Percentiles rank a stretch among this genome's conserved stretches.
These are phyloP conservation scores for Spodoptera litura DNA, from an alignment of 1,140 invertebrate genomes.

Conservation along the genomic window DNA sequence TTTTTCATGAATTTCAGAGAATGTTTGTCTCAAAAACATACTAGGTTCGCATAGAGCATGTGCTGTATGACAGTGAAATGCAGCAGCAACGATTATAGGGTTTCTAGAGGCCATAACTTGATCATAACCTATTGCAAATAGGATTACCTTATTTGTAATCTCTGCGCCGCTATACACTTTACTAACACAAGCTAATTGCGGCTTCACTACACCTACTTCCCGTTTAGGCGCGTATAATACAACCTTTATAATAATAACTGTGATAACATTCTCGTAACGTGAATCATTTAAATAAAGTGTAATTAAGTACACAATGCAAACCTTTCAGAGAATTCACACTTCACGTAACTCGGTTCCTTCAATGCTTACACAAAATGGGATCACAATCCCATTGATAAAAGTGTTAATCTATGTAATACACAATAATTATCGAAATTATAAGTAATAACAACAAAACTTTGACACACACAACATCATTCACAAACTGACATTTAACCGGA, in stretches of 20 bases:
- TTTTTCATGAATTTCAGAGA: constrained; percentile 2
- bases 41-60: neutral
- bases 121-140: constrained; percentile 53
- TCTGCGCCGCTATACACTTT: constrained; percentile 17
- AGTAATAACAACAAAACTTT: constrained; percentile 84
- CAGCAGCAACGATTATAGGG: constrained; percentile 44
- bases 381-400: constrained; percentile 71
- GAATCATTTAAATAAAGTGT: constrained; percentile 71
- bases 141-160: constrained; percentile 44
- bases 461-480: constrained; percentile 78
- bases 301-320: constrained; percentile 56
- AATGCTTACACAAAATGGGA: constrained; percentile 42
- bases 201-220: constrained; percentile 57
- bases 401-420: constrained; percentile 56
- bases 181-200: constrained; percentile 22
- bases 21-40: neutral
- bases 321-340: constrained; percentile 50
- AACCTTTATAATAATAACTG: constrained; percentile 68
- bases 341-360: constrained; percentile 43
- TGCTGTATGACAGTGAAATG: constrained; percentile 15
- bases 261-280: constrained; percentile 78
- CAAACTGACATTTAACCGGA: constrained; percentile 68
- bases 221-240: constrained; percentile 69
- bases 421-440: constrained; percentile 66
- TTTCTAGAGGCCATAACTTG: constrained; percentile 50